Percentiles rank a stretch among this genome's conserved stretches.
phyloP scores from a whole-genome alignment of 35 echinoderm and acorn worm species.

The Apostichopus parvimensis region DNA sequence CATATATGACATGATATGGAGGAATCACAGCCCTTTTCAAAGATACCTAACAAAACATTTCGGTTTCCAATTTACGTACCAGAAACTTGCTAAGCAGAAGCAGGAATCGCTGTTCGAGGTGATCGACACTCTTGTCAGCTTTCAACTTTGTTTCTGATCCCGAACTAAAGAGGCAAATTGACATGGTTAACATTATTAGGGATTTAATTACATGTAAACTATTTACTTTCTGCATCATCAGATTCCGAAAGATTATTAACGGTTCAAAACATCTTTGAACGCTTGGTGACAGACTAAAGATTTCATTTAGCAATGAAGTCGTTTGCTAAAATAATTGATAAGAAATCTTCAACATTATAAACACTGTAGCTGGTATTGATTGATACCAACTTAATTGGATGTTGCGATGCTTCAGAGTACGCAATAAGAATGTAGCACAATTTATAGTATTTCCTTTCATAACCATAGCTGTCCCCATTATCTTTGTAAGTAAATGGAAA shows the following conservation, averaged over 20 bases:
- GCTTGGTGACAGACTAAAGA: background rate
- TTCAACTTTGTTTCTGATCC: conserved; percentile 79
- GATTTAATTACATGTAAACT: background rate
- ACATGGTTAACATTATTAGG: background rate
- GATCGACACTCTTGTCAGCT: conserved; percentile 72
- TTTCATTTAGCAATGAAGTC: background rate
- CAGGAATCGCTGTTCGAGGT: conserved; percentile 71
- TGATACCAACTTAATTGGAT: no score
- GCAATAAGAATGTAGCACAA: no score
- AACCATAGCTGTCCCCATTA: no score
- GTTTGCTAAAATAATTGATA: no score
- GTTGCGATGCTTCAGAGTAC: no score
- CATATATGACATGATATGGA: background rate
- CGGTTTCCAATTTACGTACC: conserved; percentile 57
- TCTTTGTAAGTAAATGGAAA: no score
- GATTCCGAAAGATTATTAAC: background rate
- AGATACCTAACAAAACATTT: no score
- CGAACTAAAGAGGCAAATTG: conserved; percentile 48
- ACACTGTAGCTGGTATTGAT: no score
- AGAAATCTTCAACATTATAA: no score
- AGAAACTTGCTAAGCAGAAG: conserved; percentile 74
- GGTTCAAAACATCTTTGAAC: background rate
- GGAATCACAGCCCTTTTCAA: background rate
- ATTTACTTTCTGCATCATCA: background rate
- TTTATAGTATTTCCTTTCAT: no score